These are phyloP conservation scores for Phalacrocorax brasilianus DNA, from an alignment of 2,113 vertebrate species.

Conservation along the genomic window DNA sequence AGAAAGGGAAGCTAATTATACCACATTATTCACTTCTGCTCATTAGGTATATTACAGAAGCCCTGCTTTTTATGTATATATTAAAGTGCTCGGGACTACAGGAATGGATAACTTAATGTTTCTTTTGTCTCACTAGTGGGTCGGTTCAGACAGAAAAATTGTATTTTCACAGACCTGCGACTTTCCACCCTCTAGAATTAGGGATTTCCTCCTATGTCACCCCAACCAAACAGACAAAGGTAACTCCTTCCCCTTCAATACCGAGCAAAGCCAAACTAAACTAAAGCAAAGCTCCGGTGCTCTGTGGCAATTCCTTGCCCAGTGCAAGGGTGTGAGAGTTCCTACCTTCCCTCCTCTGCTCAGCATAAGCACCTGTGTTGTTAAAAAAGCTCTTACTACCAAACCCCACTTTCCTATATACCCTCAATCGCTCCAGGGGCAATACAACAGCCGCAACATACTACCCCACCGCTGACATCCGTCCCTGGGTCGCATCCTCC, in stretches of 20 bases:
- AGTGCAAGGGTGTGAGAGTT: neutral
- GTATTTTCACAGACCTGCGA: neutral
- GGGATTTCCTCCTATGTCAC: neutral
- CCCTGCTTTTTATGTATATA: conserved; percentile 53
- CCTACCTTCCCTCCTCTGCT: neutral
- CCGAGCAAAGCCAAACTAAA: neutral
- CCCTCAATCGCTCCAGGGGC: neutral
- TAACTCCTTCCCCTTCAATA: neutral
- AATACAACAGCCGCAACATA: neutral
- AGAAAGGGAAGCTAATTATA: conserved; percentile 67
- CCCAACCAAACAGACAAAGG: neutral
- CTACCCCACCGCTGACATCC: neutral
- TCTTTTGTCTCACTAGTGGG: conserved; percentile 44
- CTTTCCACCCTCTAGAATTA: neutral
- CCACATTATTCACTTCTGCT: conserved; percentile 63
- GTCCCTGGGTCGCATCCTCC: neutral
- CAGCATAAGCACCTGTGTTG: neutral
- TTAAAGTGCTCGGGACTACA: conserved; percentile 23
- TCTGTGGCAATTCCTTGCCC: neutral
- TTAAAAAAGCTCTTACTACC: neutral
- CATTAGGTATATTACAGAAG: conserved; percentile 60
- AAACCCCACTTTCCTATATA: neutral
- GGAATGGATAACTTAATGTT: conserved; percentile 44
- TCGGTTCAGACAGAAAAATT: conserved; percentile 4
- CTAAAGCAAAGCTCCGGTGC: neutral